Evolutionary conservation across 2,888 invertebrate genomes (phyloP).

Genomic region (Caenorhabditis macrosperma): DNA sequence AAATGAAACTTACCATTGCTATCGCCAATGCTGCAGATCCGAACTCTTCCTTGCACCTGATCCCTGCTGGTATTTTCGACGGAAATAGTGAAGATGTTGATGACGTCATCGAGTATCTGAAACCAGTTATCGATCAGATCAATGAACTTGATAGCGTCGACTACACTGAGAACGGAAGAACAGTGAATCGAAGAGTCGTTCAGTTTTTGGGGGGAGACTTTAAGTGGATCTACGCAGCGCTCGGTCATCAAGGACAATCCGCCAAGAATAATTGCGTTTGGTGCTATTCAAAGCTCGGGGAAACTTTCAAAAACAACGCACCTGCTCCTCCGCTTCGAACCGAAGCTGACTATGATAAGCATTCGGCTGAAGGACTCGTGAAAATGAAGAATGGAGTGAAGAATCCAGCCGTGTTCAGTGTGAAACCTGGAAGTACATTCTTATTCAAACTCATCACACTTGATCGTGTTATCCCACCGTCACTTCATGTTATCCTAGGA

Average conservation of each 20-base stretch:
- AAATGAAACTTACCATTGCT: too few relatives aligned
- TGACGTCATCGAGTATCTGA: too few relatives aligned
- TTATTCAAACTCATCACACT: constrained; percentile 1
- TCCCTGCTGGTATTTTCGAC: too few relatives aligned
- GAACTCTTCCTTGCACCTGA: too few relatives aligned
- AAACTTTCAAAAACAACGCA: neutral
- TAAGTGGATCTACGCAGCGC: neutral
- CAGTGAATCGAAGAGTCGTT: too few relatives aligned
- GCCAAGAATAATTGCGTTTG: neutral
- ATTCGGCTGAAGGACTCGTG: neutral
- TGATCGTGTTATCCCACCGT: neutral
- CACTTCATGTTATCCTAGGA: constrained; percentile 9
- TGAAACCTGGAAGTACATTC: neutral
- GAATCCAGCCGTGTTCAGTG: neutral
- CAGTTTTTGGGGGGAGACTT: constrained; percentile 11
- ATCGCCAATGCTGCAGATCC: too few relatives aligned
- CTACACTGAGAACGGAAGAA: too few relatives aligned
- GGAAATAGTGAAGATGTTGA: too few relatives aligned
- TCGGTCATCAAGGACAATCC: constrained; percentile 18
- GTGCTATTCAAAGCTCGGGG: neutral
- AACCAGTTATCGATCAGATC: too few relatives aligned
- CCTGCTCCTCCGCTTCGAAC: neutral
- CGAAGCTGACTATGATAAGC: neutral
- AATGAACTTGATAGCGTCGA: too few relatives aligned
- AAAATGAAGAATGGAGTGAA: too few relatives aligned